Evolutionary conservation across 1,140 invertebrate genomes (phyloP).

Genomic region (Eurosta solidaginis): DNA sequence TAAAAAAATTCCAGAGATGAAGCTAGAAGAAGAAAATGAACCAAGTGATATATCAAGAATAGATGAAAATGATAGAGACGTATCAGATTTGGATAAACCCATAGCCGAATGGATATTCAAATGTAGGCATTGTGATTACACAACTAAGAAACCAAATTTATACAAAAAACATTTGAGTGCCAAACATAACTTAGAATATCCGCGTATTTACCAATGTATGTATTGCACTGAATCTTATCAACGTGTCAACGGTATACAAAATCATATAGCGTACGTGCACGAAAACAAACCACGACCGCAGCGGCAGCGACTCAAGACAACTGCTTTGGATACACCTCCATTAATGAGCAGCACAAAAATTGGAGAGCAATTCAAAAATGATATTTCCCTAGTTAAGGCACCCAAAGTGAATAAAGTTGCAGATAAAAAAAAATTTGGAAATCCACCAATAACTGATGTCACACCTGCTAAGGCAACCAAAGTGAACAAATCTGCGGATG

Average conservation of each 20-base stretch:
- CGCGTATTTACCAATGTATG: background rate
- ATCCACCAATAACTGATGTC: too few relatives aligned
- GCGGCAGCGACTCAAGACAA: background rate
- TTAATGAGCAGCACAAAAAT: background rate
- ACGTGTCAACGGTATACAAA: background rate
- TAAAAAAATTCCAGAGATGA: background rate
- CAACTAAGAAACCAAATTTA: background rate
- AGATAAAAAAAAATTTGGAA: too few relatives aligned
- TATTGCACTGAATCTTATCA: conserved; percentile 4
- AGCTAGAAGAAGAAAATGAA: background rate
- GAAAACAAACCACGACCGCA: background rate
- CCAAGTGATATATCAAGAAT: background rate
- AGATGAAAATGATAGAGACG: background rate
- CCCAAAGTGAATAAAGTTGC: background rate
- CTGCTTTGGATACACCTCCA: background rate
- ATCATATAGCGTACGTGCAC: background rate
- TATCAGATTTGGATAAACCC: background rate
- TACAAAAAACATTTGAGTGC: background rate
- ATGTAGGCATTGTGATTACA: background rate
- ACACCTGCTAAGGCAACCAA: too few relatives aligned
- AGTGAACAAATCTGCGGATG: too few relatives aligned
- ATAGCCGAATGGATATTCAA: background rate
- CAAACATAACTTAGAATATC: background rate
- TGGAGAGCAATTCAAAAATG: background rate
- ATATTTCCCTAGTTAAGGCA: background rate